A percentile compares a stretch with the other conserved stretches of the same genome.
phyloP scores from a whole-genome alignment of 2,113 vertebrate genomes.

The Bubo blakistoni region DNA sequence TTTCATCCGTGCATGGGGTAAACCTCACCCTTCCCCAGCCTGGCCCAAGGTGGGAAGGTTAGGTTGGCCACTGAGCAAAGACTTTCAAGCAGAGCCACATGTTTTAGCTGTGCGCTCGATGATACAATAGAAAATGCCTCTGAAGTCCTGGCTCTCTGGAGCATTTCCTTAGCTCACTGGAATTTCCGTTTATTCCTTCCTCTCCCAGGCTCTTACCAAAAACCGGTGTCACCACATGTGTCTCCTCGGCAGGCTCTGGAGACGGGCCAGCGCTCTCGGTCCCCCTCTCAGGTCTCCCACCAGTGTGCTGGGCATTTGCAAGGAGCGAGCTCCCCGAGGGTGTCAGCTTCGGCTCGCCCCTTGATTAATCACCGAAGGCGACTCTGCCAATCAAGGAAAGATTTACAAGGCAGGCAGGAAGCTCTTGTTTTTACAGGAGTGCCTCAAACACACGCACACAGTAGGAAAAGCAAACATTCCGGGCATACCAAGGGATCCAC shows the following conservation, averaged over 20 bases:
- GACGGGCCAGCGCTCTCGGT: not conserved
- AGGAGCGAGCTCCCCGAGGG: not conserved
- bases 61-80: not conserved
- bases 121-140: conserved; percentile 42
- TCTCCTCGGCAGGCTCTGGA: not conserved
- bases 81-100: accelerated
- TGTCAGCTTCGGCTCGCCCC: not conserved
- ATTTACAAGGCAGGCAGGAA: conserved; percentile 52
- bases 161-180: conserved; percentile 53
- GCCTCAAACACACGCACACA: conserved; percentile 51
- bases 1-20: accelerated
- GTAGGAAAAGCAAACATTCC: conserved; percentile 70
- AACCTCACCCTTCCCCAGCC: not conserved
- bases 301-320: not conserved
- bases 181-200: conserved; percentile 57
- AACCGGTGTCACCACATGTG: not conserved
- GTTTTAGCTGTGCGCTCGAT: not conserved
- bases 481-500: conserved; percentile 56
- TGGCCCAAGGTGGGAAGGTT: not conserved
- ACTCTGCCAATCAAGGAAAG: conserved; percentile 43
- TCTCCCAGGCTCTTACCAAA: conserved; percentile 45
- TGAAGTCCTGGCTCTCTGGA: not conserved
- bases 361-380: conserved; percentile 28
- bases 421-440: conserved; percentile 61
- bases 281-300: not conserved